phyloP scores from a whole-genome alignment of 2,113 vertebrate genomes.

The Tretioscincus oriximinensis region DNA sequence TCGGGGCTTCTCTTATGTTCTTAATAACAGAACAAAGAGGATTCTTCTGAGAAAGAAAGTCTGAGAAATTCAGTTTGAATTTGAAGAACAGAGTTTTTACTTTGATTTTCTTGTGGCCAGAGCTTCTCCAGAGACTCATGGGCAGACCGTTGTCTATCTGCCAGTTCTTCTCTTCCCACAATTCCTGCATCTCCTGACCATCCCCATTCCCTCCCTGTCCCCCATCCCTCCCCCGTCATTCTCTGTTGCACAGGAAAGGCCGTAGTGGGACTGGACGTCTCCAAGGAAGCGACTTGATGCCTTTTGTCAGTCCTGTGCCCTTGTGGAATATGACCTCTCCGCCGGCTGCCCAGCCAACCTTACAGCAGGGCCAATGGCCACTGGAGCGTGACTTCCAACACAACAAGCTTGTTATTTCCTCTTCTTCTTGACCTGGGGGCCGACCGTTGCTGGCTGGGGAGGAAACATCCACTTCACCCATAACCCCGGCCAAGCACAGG shows the following conservation, averaged over 20 bases:
- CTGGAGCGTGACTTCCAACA: neutral
- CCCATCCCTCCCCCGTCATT: neutral
- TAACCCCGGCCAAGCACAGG: neutral
- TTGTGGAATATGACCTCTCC: neutral
- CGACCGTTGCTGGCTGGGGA: neutral
- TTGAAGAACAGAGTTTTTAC: no score
- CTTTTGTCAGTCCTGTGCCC: neutral
- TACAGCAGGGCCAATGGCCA: neutral
- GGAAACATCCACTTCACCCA: constrained; percentile 24
- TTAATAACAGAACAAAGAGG: no score
- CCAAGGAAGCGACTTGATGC: neutral
- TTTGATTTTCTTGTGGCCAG: no score
- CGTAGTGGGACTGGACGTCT: neutral
- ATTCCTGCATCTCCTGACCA: neutral
- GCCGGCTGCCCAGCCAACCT: neutral
- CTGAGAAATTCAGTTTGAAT: no score
- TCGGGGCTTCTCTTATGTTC: no score
- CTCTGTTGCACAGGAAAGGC: neutral
- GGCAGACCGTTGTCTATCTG: no score
- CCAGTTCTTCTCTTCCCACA: no score
- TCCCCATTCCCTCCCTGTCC: neutral
- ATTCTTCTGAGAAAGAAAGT: no score
- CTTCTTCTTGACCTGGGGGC: neutral
- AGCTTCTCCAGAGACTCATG: no score
- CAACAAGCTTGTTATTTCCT: constrained; percentile 45